phyloP scores from a whole-genome alignment of 2,113 vertebrate genomes.

The Callipepla squamata region DNA sequence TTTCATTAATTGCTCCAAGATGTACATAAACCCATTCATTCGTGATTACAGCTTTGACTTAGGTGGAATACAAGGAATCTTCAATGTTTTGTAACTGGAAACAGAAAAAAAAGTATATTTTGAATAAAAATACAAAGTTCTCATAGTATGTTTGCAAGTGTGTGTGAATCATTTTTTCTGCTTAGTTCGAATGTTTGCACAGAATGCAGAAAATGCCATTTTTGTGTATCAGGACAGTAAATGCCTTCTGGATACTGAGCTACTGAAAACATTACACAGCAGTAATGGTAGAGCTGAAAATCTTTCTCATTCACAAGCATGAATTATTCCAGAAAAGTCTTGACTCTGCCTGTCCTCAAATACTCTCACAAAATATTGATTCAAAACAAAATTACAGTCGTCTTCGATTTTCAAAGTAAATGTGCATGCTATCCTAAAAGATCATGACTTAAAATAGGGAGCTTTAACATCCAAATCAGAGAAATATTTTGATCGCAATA shows the following conservation, averaged over 20 bases:
- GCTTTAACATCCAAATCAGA: not conserved
- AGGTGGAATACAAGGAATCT: not conserved
- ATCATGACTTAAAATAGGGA: not conserved
- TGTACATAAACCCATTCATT: not conserved
- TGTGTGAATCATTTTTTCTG: not conserved
- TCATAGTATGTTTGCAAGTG: not conserved
- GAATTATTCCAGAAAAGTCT: not conserved
- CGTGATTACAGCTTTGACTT: not conserved
- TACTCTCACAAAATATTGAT: not conserved
- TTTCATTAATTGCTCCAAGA: not conserved
- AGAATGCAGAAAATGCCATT: not conserved
- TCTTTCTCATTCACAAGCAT: not conserved
- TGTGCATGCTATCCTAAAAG: not conserved
- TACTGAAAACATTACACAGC: not conserved
- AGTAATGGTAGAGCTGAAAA: not conserved
- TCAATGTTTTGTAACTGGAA: not conserved
- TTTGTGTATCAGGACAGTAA: not conserved
- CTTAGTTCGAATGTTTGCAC: not conserved
- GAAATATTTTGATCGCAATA: not conserved
- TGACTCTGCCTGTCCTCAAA: not conserved
- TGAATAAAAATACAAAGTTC: not conserved
- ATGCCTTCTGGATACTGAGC: not conserved
- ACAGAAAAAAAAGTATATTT: not conserved
- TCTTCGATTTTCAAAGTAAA: slow-evolving; percentile 27
- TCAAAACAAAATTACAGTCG: not conserved